A percentile compares a stretch with the other conserved stretches of the same genome.
phyloP scores from a whole-genome alignment of 2,797 vertebrate species.

The Selene dorsalis region DNA sequence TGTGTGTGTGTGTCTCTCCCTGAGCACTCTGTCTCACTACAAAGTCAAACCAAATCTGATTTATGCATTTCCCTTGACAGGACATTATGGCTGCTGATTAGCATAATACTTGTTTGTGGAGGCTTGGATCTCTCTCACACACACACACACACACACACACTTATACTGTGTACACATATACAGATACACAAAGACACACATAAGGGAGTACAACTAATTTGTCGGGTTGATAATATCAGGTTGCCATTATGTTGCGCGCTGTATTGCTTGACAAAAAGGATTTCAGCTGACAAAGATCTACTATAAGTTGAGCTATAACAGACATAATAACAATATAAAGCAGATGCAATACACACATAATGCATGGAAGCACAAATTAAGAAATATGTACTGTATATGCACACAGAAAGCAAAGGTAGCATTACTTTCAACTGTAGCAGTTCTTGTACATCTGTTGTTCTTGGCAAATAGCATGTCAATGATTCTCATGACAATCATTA shows the following conservation, averaged over 20 bases:
- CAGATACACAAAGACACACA: neutral
- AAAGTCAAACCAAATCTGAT: conserved; percentile 68
- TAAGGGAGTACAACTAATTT: neutral
- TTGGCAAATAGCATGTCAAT: conserved; percentile 1
- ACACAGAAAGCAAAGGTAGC: neutral
- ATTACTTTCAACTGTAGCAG: neutral
- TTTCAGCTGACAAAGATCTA: neutral
- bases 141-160: neutral
- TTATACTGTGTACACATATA: neutral
- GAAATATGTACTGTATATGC: neutral
- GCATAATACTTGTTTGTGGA: conserved; percentile 49
- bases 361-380: neutral
- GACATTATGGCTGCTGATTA: conserved; percentile 73
- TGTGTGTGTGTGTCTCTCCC: conserved; percentile 17
- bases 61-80: conserved; percentile 64
- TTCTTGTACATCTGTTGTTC: conserved; percentile 10
- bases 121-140: neutral
- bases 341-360: conserved; percentile 1
- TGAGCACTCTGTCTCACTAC: conserved; percentile 45
- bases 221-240: conserved; percentile 6
- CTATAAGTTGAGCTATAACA: neutral
- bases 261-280: neutral
- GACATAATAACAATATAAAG: neutral
- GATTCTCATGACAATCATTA: conserved; percentile 16
- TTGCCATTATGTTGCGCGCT: neutral